These are phyloP conservation scores for Excalfactoria chinensis DNA, from an alignment of 2,113 vertebrate genomes.

Conservation along the genomic window DNA sequence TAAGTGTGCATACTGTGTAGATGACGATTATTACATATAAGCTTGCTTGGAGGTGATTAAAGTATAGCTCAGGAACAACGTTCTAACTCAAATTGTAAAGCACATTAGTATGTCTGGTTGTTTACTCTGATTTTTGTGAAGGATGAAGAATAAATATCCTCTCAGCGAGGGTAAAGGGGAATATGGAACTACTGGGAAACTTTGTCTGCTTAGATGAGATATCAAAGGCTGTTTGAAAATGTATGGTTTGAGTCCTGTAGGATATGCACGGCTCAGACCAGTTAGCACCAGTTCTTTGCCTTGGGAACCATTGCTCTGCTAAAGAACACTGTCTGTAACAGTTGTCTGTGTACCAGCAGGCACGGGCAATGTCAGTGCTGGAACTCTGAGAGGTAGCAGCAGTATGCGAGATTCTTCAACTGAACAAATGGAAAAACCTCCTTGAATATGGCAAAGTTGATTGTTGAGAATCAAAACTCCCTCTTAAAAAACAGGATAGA, in stretches of 20 bases:
- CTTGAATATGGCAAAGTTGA: rapidly evolving
- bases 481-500: not conserved
- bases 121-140: not conserved
- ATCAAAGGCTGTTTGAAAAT: not conserved
- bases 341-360: not conserved
- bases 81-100: not conserved
- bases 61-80: not conserved
- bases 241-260: not conserved
- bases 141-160: not conserved
- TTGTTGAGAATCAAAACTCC: not conserved
- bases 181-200: not conserved
- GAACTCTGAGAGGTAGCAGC: not conserved
- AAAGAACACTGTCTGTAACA: not conserved
- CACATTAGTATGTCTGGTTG: not conserved
- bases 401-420: not conserved
- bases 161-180: not conserved
- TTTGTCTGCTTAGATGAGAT: not conserved
- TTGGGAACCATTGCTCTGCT: not conserved
- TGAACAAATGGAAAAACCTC: not conserved
- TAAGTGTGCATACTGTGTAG: not conserved
- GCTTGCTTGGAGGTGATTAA: not conserved
- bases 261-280: not conserved
- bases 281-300: not conserved
- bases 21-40: rapidly evolving
- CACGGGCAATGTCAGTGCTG: not conserved